A percentile compares a stretch with the other conserved stretches of the same genome.
phyloP scores from a whole-genome alignment of 2,888 invertebrate species.

The Apodemia duryi region DNA sequence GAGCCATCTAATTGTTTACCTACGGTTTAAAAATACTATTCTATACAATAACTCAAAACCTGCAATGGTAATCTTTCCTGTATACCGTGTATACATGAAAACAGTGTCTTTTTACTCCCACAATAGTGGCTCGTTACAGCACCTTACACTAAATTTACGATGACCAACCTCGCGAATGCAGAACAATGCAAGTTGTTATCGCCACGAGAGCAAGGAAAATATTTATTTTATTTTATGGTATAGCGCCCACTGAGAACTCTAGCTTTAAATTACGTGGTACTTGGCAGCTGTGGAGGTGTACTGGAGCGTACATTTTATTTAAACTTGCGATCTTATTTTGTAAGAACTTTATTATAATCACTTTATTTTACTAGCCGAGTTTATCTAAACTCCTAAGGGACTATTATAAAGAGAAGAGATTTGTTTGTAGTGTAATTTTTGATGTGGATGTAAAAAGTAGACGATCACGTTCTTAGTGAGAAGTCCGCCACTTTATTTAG shows the following conservation, averaged over 20 bases:
- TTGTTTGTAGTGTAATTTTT: background rate
- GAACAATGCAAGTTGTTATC: slow-evolving; percentile 60
- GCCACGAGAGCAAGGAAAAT: slow-evolving; percentile 36
- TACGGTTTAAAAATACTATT: too few species aligned
- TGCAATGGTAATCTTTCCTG: too few species aligned
- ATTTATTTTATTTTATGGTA: slow-evolving; percentile 42
- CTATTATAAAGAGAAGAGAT: background rate
- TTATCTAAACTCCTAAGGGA: background rate
- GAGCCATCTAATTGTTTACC: too few species aligned
- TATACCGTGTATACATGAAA: background rate
- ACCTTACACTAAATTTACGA: slow-evolving; percentile 48
- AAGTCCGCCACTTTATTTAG: too few species aligned
- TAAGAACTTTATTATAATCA: background rate
- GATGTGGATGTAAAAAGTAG: too few species aligned
- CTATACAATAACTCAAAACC: too few species aligned
- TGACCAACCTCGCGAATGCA: slow-evolving; percentile 31
- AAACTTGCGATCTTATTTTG: background rate
- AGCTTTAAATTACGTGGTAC: slow-evolving; percentile 9
- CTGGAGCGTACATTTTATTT: slow-evolving; percentile 7
- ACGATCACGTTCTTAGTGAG: too few species aligned
- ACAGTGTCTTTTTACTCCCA: slow-evolving; percentile 15
- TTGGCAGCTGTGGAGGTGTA: slow-evolving; percentile 15
- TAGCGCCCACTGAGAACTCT: slow-evolving; percentile 32
- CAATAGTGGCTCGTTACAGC: slow-evolving; percentile 38
- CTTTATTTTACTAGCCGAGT: background rate